Conservation (phyloP, 2,797 vertebrate species). For the Neomorphus geoffroyi region DNA sequence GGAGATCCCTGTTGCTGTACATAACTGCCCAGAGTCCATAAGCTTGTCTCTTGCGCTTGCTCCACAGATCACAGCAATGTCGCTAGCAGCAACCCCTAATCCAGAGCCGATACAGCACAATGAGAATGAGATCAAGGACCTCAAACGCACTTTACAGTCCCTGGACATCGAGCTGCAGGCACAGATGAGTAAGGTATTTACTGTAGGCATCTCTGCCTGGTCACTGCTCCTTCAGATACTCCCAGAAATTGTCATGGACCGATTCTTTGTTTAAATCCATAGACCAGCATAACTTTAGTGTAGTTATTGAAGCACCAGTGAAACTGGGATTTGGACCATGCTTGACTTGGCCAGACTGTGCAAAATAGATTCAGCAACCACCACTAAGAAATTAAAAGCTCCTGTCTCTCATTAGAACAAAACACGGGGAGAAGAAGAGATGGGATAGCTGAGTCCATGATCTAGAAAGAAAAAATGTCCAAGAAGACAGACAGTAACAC, state of each 20-base stretch:
- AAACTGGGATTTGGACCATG: not conserved
- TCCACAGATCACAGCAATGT: slow-evolving; percentile 74
- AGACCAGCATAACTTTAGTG: not conserved
- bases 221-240: not conserved
- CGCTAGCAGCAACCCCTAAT: slow-evolving; percentile 74
- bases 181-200: slow-evolving; percentile 87
- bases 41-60: not conserved
- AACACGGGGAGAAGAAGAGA: not conserved
- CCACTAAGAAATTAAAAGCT: not conserved
- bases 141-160: slow-evolving; percentile 88
- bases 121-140: slow-evolving; percentile 85
- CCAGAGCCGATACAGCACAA: slow-evolving; percentile 81
- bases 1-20: not conserved
- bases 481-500: not conserved
- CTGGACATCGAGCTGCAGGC: slow-evolving; percentile 95
- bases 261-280: not conserved
- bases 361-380: not conserved
- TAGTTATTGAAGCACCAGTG: not conserved
- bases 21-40: not conserved
- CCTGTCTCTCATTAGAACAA: not conserved
- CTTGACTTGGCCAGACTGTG: not conserved
- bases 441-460: not conserved
- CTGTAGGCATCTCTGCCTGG: not conserved
- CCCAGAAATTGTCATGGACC: not conserved
- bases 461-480: not conserved